Evolutionary conservation across 1,140 invertebrate genomes (phyloP).

Genomic region (Mercenaria mercenaria): DNA sequence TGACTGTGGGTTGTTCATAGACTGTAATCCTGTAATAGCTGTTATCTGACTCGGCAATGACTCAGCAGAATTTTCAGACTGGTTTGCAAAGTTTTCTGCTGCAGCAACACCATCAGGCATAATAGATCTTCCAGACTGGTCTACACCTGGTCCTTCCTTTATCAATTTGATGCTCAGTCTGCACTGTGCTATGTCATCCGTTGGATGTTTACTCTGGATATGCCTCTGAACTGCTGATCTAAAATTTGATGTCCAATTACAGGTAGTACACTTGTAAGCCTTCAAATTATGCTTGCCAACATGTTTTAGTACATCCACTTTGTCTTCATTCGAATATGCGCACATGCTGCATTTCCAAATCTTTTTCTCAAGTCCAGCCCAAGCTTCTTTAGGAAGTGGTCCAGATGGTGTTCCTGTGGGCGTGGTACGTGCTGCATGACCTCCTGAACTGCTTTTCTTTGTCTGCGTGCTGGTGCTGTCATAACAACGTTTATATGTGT

Average conservation of each 20-base stretch:
- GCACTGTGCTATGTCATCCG: conserved; percentile 69
- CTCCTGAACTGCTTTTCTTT: neutral
- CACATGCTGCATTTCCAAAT: conserved; percentile 84
- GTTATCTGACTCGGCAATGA: neutral
- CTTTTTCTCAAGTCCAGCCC: conserved; percentile 42
- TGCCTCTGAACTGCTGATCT: conserved; percentile 79
- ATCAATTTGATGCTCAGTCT: conserved; percentile 73
- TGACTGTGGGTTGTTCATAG: conserved; percentile 63
- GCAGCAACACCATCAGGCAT: conserved; percentile 30
- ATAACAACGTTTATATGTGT: conserved; percentile 71
- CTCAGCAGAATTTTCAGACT: neutral
- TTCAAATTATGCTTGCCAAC: conserved; percentile 79
- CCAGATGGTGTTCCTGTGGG: neutral
- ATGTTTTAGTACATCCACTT: conserved; percentile 78
- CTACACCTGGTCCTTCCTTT: conserved; percentile 58
- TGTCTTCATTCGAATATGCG: conserved; percentile 74
- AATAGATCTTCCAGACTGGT: conserved; percentile 33
- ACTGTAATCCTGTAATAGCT: conserved; percentile 41
- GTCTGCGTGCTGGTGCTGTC: neutral
- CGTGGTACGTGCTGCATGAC: neutral
- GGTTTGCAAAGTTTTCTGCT: neutral
- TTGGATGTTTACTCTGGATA: conserved; percentile 75
- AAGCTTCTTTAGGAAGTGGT: conserved; percentile 4
- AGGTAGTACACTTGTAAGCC: conserved; percentile 79
- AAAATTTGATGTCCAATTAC: conserved; percentile 77